phyloP scores from a whole-genome alignment of 1,140 invertebrate species.

The Mamestra configurata region DNA sequence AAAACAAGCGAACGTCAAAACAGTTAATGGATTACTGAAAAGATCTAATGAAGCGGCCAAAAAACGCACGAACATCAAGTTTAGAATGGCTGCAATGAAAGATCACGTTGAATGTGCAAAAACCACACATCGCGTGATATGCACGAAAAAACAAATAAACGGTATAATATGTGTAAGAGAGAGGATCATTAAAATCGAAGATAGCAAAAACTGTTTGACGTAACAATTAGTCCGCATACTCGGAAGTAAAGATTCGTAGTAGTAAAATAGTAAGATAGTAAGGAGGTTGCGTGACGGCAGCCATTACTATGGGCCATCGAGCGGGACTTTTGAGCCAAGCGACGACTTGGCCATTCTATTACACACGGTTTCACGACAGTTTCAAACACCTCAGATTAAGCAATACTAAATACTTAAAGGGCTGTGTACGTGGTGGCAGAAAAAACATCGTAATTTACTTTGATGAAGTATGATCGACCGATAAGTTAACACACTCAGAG shows the following conservation, averaged over 20 bases:
- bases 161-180: slow-evolving; percentile 38
- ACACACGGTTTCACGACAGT: background rate
- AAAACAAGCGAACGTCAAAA: background rate
- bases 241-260: slow-evolving; percentile 48
- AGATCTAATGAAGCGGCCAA: background rate
- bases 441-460: background rate
- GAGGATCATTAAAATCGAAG: slow-evolving; percentile 45
- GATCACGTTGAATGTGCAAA: background rate
- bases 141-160: slow-evolving; percentile 26
- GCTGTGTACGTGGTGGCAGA: background rate
- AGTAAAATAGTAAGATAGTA: slow-evolving; percentile 46
- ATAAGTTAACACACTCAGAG: background rate
- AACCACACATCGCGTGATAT: slow-evolving; percentile 5
- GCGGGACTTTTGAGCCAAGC: slow-evolving; percentile 37
- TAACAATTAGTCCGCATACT: slow-evolving; percentile 44
- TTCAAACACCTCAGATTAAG: slow-evolving; percentile 23
- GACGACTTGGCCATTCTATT: slow-evolving; percentile 22
- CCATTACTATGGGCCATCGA: slow-evolving; percentile 45
- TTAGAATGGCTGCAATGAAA: slow-evolving; percentile 10
- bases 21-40: slow-evolving; percentile 11
- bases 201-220: slow-evolving; percentile 41
- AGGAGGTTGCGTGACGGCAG: slow-evolving; percentile 24
- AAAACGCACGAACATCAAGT: background rate
- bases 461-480: background rate
- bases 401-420: background rate